These are phyloP conservation scores for Gastrophysa polygoni DNA, from an alignment of 2,888 invertebrate species.

Conservation along the genomic window DNA sequence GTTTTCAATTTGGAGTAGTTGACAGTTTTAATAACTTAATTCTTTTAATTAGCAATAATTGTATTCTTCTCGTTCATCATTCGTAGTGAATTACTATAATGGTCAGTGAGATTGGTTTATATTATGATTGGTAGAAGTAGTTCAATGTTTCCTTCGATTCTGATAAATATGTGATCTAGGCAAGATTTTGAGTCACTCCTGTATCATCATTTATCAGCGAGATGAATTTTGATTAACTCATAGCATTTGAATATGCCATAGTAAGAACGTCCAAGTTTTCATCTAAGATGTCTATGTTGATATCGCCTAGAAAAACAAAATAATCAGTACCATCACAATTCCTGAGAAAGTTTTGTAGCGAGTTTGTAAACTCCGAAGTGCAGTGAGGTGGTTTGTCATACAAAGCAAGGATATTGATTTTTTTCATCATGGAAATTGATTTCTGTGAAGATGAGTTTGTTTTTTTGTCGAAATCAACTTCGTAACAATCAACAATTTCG, in stretches of 20 bases:
- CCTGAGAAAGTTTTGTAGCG: not conserved
- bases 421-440: slow-evolving; percentile 2
- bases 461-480: not conserved
- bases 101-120: not conserved
- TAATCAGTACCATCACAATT: not conserved
- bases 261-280: not conserved
- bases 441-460: not conserved
- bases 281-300: not conserved
- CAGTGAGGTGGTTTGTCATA: not conserved
- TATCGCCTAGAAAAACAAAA: not conserved
- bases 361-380: not conserved
- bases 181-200: not conserved
- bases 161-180: slow-evolving; percentile 7
- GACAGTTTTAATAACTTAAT: not conserved
- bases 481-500: slow-evolving; percentile 9
- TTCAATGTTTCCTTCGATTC: not conserved
- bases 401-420: slow-evolving; percentile 1
- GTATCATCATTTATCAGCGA: not conserved
- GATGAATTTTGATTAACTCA: not conserved
- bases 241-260: not conserved
- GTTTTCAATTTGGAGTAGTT: slow-evolving; percentile 7
- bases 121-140: not conserved
- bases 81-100: not conserved
- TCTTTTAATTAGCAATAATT: no score
- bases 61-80: not conserved